A percentile compares a stretch with the other conserved stretches of the same genome.
phyloP scores from a whole-genome alignment of 2,797 vertebrate genomes.

The Prunella strophiata region DNA sequence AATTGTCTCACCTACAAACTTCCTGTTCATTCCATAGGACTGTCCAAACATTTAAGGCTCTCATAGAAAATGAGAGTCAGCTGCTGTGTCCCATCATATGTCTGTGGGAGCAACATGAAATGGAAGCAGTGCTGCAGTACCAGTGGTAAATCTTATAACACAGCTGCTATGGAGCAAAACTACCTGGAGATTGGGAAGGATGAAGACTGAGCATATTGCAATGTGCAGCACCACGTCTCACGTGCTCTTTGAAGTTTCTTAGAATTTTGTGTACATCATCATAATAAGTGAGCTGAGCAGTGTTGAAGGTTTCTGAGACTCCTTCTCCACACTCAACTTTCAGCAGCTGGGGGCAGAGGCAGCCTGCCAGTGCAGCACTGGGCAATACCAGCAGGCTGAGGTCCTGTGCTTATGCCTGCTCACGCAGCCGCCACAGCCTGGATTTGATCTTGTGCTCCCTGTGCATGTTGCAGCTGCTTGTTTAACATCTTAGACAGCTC shows the following conservation, averaged over 20 bases:
- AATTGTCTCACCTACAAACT: not conserved
- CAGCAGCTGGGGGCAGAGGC: not conserved
- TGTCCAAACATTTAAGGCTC: not conserved
- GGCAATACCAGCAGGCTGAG: not conserved
- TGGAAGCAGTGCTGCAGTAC: not conserved
- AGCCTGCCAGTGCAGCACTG: not conserved
- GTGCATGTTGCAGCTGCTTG: not conserved
- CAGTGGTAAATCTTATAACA: not conserved
- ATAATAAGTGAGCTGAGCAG: not conserved
- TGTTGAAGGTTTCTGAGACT: not conserved
- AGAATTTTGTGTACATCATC: not conserved
- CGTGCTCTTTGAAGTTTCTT: not conserved
- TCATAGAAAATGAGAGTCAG: not conserved
- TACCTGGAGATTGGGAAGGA: not conserved
- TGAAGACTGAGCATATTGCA: not conserved
- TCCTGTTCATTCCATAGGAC: not conserved
- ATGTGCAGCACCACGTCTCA: rapidly evolving
- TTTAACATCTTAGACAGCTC: not conserved
- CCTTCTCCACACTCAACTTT: not conserved
- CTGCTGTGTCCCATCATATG: not conserved
- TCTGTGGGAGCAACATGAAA: not conserved
- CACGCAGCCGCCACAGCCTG: rapidly evolving
- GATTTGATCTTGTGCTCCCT: not conserved
- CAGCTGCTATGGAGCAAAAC: not conserved
- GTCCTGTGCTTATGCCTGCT: not conserved